Base-by-base conservation (phyloP, 1,140 invertebrate species). In the Anadara kagoshimensis region DNA sequence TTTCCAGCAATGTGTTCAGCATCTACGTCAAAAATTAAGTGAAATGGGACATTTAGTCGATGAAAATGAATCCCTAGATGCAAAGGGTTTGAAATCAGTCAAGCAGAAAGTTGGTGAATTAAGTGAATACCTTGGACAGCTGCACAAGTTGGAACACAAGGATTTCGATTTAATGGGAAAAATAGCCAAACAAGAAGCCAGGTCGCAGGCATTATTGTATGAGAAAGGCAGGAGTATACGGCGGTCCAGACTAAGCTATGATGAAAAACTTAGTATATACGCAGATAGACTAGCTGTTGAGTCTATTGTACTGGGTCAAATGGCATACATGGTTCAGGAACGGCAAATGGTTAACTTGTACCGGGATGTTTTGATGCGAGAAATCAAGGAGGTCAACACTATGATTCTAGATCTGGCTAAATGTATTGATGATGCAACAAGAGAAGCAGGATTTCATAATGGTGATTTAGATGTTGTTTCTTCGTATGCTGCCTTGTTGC, bases 271-370 rank as follows among this genome's bases (percentile, higher is more conserved):
- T n/a, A 78, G 81, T 62, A 20, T 80, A 0, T 87, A 83, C 81
- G 81, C 83, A 41, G 85, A 88, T 66, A 78, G 78, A 51, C 72
- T 88, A 0, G 82, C 86, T 20, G 75, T 87, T 63, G 85, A 88
- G 66, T 82, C 85, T 51, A 80, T 85, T 45, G 78, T 87, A 62
- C 69, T 87, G 16, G 81, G 82, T 29, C 84, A 88, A 71, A 83
- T 87, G 82, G 78, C 83, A 18, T 78, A 83, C 53, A 64, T 88
- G 41, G 68, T 86, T n/a, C 80, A 85, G 67, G 73, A 63, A 22
- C 71, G 76, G 53, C 78, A 78, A 58, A 72, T 75, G 59, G 75
- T 70, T 1, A 68, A 77, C 53, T 67, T 78, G 24, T 78, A 74
- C 14, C 64, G 69, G 20, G 84, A 87, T 53, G 24, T 62, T 44